Conservation (phyloP, 2,888 invertebrate genomes). For the Seira musarum region DNA sequence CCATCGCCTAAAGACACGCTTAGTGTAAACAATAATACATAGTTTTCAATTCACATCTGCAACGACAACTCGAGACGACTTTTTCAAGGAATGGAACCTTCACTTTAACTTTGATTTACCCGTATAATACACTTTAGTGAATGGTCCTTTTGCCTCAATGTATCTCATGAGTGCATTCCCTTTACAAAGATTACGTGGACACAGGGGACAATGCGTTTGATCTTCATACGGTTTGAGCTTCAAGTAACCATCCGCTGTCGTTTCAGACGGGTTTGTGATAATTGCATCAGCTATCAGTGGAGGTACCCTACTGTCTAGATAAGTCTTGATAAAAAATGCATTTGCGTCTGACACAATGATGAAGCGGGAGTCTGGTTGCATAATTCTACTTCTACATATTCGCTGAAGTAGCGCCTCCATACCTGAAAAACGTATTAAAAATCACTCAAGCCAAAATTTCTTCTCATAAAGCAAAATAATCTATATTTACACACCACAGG, state of each 20-base stretch:
- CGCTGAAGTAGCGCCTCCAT: too few species aligned
- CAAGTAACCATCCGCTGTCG: slow-evolving; percentile 39
- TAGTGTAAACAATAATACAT: too few species aligned
- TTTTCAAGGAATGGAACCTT: too few species aligned
- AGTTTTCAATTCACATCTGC: too few species aligned
- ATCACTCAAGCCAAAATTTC: too few species aligned
- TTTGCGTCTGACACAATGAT: slow-evolving; percentile 86
- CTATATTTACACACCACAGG: slow-evolving; percentile 60
- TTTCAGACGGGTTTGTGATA: slow-evolving; percentile 48
- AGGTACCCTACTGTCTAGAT: slow-evolving; percentile 47
- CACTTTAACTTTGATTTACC: too few species aligned
- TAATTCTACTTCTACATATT: slow-evolving; percentile 14
- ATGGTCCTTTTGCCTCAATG: slow-evolving; percentile 75
- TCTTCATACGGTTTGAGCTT: slow-evolving; percentile 57
- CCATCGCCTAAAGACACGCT: too few species aligned
- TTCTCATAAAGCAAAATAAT: slow-evolving; percentile 44
- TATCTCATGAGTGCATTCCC: slow-evolving; percentile 81
- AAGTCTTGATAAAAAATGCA: slow-evolving; percentile 61
- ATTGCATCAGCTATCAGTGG: slow-evolving; percentile 48
- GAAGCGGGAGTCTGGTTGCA: slow-evolving; percentile 70
- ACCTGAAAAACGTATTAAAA: too few species aligned
- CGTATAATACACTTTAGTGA: too few species aligned
- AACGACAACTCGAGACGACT: too few species aligned
- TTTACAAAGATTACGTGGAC: slow-evolving; percentile 82
- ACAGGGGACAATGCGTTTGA: slow-evolving; percentile 52